A percentile compares a stretch with the other conserved stretches of the same genome.
Conservation (phyloP, 2,888 invertebrate species). For the Ditula angustiorana region DNA sequence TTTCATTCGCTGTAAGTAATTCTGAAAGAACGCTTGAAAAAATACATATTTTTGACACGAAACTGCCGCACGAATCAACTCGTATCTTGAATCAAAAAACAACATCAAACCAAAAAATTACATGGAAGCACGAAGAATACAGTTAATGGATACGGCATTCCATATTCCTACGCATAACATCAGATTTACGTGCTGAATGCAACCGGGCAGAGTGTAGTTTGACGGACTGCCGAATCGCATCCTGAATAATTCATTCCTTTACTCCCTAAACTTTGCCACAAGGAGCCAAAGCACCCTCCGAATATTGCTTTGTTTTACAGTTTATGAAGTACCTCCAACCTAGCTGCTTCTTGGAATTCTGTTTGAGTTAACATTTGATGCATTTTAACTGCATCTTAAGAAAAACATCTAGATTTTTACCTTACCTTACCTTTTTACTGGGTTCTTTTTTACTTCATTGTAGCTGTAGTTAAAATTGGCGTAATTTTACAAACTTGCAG, state of each 20-base stretch:
- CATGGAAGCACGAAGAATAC: constrained; percentile 64
- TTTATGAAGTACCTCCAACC: constrained; percentile 59
- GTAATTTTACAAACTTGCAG: too few relatives aligned
- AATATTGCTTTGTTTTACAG: constrained; percentile 78
- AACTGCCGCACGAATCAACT: neutral
- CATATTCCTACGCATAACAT: constrained; percentile 69
- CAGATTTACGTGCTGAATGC: constrained; percentile 79
- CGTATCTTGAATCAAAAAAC: neutral
- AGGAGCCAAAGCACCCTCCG: constrained; percentile 57
- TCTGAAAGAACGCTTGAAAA: too few relatives aligned
- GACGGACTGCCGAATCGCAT: constrained; percentile 81
- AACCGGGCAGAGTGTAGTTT: constrained; percentile 66
- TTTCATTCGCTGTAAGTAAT: neutral
- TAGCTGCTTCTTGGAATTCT: constrained; percentile 9
- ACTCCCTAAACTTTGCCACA: constrained; percentile 71
- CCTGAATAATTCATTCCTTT: constrained; percentile 80
- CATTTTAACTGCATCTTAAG: too few relatives aligned
- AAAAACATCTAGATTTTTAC: neutral
- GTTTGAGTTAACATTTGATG: constrained; percentile 22
- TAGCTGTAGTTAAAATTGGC: too few relatives aligned
- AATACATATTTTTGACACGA: neutral
- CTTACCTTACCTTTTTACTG: too few relatives aligned
- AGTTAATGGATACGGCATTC: constrained; percentile 65
- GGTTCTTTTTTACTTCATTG: too few relatives aligned
- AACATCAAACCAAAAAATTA: constrained; percentile 57